phyloP scores from a whole-genome alignment of 1,140 invertebrate genomes.

The Formica exsecta region DNA sequence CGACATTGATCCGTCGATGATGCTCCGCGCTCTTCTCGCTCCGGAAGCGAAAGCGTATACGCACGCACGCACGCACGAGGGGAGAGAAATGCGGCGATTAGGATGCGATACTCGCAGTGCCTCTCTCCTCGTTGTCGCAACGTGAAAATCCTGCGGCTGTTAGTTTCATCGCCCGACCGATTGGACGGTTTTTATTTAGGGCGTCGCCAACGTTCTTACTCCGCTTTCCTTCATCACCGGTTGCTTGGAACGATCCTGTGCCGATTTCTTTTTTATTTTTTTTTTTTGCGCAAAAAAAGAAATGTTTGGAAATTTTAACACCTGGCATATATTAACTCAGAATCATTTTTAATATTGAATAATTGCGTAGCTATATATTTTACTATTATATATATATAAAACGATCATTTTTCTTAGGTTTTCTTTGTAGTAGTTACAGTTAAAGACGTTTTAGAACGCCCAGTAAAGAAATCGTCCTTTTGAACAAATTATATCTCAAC shows the following conservation, averaged over 20 bases:
- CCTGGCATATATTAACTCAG: not conserved
- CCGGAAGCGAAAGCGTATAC: slow-evolving; percentile 24
- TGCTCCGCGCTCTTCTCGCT: slow-evolving; percentile 13
- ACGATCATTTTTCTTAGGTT: not conserved
- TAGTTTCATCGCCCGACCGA: slow-evolving; percentile 19
- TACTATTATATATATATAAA: no score
- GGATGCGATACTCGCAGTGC: slow-evolving; percentile 43
- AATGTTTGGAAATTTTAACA: not conserved
- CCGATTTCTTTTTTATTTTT: not conserved
- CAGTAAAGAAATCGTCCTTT: not conserved
- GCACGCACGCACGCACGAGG: not conserved
- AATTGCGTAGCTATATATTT: no score
- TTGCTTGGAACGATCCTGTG: not conserved
- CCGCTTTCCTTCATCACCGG: not conserved
- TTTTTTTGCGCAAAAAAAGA: no score
- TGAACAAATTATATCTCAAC: not conserved
- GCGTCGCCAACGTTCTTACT: not conserved
- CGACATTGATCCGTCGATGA: slow-evolving; percentile 49
- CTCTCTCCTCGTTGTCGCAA: slow-evolving; percentile 13
- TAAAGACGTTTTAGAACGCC: no score
- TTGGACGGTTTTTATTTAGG: slow-evolving; percentile 25
- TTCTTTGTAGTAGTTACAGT: not conserved
- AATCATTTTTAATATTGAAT: not conserved
- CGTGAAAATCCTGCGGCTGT: slow-evolving; percentile 15
- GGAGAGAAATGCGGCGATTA: slow-evolving; percentile 46